phyloP scores from a whole-genome alignment of 2,888 invertebrate species.

The Beris morrisii region DNA sequence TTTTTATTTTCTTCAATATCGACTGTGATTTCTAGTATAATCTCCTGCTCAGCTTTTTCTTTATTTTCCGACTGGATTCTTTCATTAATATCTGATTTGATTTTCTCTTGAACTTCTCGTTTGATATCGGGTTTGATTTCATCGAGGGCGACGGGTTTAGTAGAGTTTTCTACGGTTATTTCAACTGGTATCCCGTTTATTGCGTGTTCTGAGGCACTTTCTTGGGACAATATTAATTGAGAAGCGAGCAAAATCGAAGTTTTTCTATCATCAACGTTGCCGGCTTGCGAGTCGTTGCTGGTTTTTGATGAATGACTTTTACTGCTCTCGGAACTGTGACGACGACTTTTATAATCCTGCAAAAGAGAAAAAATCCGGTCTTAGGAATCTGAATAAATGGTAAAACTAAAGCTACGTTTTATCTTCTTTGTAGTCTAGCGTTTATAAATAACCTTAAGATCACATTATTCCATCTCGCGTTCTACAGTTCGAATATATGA shows the following conservation, averaged over 20 bases:
- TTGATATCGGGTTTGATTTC: neutral
- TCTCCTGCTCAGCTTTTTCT: neutral
- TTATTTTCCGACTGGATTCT: too few relatives aligned
- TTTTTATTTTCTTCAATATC: neutral
- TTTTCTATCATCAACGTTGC: neutral
- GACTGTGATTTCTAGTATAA: neutral
- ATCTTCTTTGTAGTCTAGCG: too few relatives aligned
- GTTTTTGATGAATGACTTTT: conserved; percentile 32
- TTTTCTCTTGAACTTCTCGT: neutral
- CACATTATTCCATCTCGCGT: too few relatives aligned
- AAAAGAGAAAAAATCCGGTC: neutral
- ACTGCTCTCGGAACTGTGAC: conserved; percentile 33
- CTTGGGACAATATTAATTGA: conserved; percentile 24
- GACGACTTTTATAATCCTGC: conserved; percentile 31
- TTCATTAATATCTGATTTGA: neutral
- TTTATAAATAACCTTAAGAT: too few relatives aligned
- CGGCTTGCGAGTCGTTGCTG: conserved; percentile 13
- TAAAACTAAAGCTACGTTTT: too few relatives aligned
- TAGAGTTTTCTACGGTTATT: conserved; percentile 14
- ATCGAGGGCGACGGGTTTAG: neutral
- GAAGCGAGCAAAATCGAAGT: neutral
- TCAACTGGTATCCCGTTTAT: conserved; percentile 23
- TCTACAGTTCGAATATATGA: too few relatives aligned
- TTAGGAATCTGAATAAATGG: too few relatives aligned
- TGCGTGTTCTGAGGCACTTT: conserved; percentile 37